Evolutionary conservation across 2,113 vertebrate genomes (phyloP), one percentile per base, ranked within the genome.

Genomic region (Murina feae): DNA sequence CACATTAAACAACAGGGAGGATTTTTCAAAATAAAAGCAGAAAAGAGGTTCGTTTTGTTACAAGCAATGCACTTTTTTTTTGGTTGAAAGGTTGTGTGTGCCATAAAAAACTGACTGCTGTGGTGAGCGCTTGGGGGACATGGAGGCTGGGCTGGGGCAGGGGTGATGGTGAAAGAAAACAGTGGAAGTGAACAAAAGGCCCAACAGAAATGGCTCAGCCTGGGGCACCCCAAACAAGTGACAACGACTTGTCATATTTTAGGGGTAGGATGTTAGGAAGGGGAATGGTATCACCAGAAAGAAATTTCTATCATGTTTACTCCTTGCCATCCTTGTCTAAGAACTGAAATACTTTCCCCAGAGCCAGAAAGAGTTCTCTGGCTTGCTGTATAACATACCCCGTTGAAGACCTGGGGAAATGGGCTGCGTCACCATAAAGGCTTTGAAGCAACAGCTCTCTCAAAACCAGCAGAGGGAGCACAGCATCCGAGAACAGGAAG

Each of bases 1-100:
- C 49, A 96, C 98, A 95, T 96, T 90, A 96, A 98, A 97, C 97
- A 97, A 96, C 97, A 35, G 93, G 96, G 95, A 97, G 79, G 95
- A 92, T 74, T 97, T 97, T 97, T 98, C 98, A 97, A 97, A 94
- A 90, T 97, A 97, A 97, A 98, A 28, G 76, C 97, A 71, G 79
- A 89, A 96, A 65, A 95, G 81, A 75, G 86, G 90, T 97, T 98
- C 97, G 96, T 1, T 96, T 98, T 97, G 96, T 81, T 95, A 96
- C 92, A 97, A 96, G 97, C 97, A 97, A 97, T 91, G 95, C 53
- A 47, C 96, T 96, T 95, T 94, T 97, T 90, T 97, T 97, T 96
- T 95, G 69, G 96, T 98, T 98, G 97, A 98, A 98, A 97, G 96
- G 86, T 85, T 87, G 49, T 32, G 82, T 83, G 94, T 55, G 95